Base-by-base conservation (phyloP, 2,113 vertebrate species). In the Silurus asotus region DNA sequence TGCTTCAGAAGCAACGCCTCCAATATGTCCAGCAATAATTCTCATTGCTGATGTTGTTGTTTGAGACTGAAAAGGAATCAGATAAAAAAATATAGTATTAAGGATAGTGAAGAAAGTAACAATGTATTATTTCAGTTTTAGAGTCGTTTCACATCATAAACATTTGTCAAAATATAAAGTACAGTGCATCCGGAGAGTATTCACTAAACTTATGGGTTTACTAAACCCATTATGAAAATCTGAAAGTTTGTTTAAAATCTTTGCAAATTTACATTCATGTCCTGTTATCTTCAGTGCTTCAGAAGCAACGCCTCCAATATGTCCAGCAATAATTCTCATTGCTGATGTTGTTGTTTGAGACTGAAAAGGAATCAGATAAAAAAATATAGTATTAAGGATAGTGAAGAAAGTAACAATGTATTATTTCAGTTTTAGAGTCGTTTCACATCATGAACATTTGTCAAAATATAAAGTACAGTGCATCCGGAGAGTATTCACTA, bases 271-370 rank as follows among this genome's bases (percentile, higher is more conserved):
- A 48, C 37, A 55, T 86, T 67, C 58, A 28, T 72, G 23, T 49
- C 37, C 58, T 67, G 28, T 61, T 87, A 70, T 69, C 75, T 58
- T 86, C 55, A 61, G 64, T 13, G 64, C 37, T 72, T 76, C 84
- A 28, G 67, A 77, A 53, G 11, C 13, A 55, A 51, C 56, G 64
- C 5, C 77, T 72, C 48, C 23, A 56, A 58, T 49, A 67, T 20
- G 2, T 77, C 72, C 59, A 78, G 37, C n/a, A 78, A 25, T 15
- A 28, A 37, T 14, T 70, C 72, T 89, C 89, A 91, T 75, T 89
- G 84, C 69, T 88, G 89, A 84, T 90, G 85, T 45, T 91, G 90
- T 51, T 91, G 90, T 82, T 91, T 91, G 80, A 91, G 80, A 82
- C 90, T 91, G 87, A 64, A 89, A 91, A 56, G 76, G 14, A 82